Evolutionary conservation across 23 tunicate species (phyloP).

Genomic region (Aplidium turbinatum): DNA sequence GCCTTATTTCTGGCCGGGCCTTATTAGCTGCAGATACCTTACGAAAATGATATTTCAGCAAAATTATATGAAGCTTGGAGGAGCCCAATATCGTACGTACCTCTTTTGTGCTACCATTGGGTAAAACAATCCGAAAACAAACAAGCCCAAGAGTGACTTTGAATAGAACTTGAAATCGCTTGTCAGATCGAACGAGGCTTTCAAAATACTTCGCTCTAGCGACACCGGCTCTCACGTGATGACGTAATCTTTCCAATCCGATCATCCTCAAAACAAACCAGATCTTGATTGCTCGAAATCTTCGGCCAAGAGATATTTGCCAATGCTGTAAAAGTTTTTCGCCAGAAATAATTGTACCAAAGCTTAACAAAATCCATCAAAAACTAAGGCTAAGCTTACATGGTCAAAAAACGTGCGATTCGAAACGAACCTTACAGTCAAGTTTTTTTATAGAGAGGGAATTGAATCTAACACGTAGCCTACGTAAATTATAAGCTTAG

Average conservation of each 20-base stretch:
- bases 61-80: too few species aligned
- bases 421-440: too few species aligned
- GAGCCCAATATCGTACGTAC: too few species aligned
- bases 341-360: not conserved
- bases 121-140: conserved; percentile 40
- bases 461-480: too few species aligned
- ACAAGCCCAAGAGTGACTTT: conserved; percentile 65
- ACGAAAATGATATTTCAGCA: too few species aligned
- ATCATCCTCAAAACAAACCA: conserved; percentile 76
- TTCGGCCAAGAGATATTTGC: conserved; percentile 67
- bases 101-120: too few species aligned
- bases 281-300: conserved; percentile 59
- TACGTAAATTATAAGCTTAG: too few species aligned
- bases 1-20: too few species aligned
- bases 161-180: conserved; percentile 60
- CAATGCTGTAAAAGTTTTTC: conserved; percentile 52
- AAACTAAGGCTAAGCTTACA: not conserved
- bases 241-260: conserved; percentile 67
- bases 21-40: too few species aligned
- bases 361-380: not conserved
- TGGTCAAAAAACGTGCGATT: not conserved
- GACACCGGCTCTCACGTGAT: conserved; percentile 41
- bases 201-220: conserved; percentile 48
- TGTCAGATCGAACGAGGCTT: conserved; percentile 27
- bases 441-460: too few species aligned